Conservation (phyloP, 2,113 vertebrate species). For the Falco punctatus region DNA sequence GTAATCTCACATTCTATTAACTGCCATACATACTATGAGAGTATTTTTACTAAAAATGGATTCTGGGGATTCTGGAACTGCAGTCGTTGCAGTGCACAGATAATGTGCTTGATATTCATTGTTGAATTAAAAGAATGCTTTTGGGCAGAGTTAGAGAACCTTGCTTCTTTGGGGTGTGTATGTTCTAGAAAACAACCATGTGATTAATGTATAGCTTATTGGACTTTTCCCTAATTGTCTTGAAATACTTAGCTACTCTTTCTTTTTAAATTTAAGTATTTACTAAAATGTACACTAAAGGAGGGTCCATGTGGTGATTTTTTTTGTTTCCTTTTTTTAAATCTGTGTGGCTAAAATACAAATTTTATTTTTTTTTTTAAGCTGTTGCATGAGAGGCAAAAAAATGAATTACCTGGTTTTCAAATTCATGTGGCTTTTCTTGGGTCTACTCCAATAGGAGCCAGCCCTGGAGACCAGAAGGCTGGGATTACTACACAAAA, state of each 20-base stretch:
- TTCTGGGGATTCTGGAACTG: neutral
- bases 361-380: neutral
- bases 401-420: neutral
- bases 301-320: neutral
- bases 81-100: neutral
- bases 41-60: neutral
- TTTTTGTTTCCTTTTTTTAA: too few species aligned
- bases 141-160: neutral
- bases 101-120: neutral
- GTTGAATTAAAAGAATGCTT: neutral
- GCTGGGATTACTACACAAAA: neutral
- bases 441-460: neutral
- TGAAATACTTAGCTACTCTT: neutral
- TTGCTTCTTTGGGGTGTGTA: neutral
- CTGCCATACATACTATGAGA: neutral
- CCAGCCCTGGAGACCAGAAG: neutral
- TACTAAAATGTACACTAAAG: neutral
- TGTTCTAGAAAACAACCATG: neutral
- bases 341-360: neutral
- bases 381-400: neutral
- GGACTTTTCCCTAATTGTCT: neutral
- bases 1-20: neutral
- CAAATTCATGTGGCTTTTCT: neutral
- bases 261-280: neutral
- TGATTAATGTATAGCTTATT: neutral